These are phyloP conservation scores for Liopterus haemorrhoidalis DNA, from an alignment of 2,888 invertebrate genomes.

Conservation along the genomic window DNA sequence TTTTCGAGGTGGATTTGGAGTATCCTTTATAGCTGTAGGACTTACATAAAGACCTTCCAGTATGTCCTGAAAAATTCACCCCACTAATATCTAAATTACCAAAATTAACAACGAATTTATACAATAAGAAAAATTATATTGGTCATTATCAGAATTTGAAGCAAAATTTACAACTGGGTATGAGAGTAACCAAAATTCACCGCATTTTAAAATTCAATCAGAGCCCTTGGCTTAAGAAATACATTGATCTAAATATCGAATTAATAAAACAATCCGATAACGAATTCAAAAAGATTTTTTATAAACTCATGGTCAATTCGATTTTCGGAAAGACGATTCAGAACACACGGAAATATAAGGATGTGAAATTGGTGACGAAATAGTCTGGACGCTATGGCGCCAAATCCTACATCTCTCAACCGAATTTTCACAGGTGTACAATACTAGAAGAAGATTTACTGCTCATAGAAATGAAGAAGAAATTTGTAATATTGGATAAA, in stretches of 20 bases:
- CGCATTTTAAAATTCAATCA: conserved; percentile 37
- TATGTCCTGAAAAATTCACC: conserved; percentile 17
- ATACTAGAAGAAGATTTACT: conserved; percentile 38
- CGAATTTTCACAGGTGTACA: conserved; percentile 38
- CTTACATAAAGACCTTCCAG: conserved; percentile 27
- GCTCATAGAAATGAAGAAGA: conserved; percentile 32
- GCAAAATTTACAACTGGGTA: conserved; percentile 21
- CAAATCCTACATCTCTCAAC: conserved; percentile 29
- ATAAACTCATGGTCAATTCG: conserved; percentile 42
- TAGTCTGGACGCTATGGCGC: conserved; percentile 36
- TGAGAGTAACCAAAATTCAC: conserved; percentile 23
- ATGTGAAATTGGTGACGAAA: conserved; percentile 37
- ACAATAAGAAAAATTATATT: conserved; percentile 30
- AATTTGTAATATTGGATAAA: conserved; percentile 33
- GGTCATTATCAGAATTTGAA: conserved; percentile 33
- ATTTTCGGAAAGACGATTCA: conserved; percentile 42
- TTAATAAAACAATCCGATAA: conserved; percentile 32
- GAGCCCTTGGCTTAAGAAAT: conserved; percentile 37
- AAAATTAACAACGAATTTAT: conserved; percentile 28
- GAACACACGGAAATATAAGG: too few relatives aligned
- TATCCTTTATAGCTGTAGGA: conserved; percentile 38
- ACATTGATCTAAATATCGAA: conserved; percentile 34
- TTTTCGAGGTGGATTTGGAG: conserved; percentile 42
- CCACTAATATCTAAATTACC: conserved; percentile 17
- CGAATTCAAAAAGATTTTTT: conserved; percentile 42